Evolutionary conservation across 2,113 vertebrate genomes (phyloP).

Genomic region (Clarias batrachus): DNA sequence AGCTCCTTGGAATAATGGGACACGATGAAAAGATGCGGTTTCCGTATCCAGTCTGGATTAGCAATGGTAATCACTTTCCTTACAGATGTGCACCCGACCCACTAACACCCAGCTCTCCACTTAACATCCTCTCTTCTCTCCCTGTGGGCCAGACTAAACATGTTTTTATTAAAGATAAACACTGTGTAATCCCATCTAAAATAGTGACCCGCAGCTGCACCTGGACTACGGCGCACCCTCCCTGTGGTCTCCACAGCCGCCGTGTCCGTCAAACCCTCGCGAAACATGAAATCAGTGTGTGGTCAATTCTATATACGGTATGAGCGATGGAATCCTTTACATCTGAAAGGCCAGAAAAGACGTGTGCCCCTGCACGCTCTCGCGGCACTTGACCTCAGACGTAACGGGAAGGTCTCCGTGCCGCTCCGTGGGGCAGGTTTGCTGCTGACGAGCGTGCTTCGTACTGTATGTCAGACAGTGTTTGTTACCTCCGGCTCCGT

Average conservation of each 20-base stretch:
- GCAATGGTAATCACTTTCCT: slow-evolving; percentile 41
- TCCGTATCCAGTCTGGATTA: slow-evolving; percentile 28
- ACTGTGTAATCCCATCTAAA: slow-evolving; percentile 17
- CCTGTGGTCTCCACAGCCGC: slow-evolving; percentile 16
- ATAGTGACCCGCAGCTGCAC: not conserved
- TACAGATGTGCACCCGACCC: slow-evolving; percentile 42
- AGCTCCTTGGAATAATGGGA: not conserved
- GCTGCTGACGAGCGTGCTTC: slow-evolving; percentile 35
- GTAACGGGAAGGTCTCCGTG: not conserved
- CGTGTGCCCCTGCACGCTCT: not conserved
- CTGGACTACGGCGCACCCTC: slow-evolving; percentile 30
- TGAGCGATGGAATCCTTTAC: slow-evolving; percentile 19
- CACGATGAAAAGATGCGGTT: not conserved
- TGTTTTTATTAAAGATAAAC: slow-evolving; percentile 18
- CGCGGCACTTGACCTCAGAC: slow-evolving; percentile 12
- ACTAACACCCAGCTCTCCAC: not conserved
- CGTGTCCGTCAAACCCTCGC: not conserved
- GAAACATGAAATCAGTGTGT: slow-evolving; percentile 9
- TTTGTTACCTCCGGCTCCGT: slow-evolving; percentile 50
- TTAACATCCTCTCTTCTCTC: slow-evolving; percentile 3
- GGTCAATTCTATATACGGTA: slow-evolving; percentile 28
- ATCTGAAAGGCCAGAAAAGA: not conserved
- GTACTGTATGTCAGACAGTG: slow-evolving; percentile 40
- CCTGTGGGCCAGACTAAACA: slow-evolving; percentile 36
- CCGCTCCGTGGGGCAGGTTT: slow-evolving; percentile 6